Evolutionary conservation across 2,113 vertebrate genomes (phyloP), one percentile per base, ranked within the genome.

Genomic region (Dolichotis patagonum): DNA sequence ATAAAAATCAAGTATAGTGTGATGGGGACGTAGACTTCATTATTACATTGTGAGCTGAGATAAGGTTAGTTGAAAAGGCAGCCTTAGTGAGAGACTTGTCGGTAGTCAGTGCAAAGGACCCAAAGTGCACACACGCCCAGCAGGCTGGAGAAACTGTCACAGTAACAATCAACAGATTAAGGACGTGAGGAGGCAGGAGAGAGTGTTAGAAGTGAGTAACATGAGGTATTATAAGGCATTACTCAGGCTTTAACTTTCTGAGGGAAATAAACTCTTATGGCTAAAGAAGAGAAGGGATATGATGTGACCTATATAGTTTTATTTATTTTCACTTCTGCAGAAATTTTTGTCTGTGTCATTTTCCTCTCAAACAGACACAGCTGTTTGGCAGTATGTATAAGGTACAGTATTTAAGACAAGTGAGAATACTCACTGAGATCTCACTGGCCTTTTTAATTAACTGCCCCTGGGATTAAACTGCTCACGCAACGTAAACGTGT

Each of bases 1-100:
- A 5, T 0, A 24, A 35, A 46, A 14, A n/a, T 22, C 49, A 88
- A 28, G 3, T 32, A 17, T 1, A 5, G 4, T 0, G 17, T 38
- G 2, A 28, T 26, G 13, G 9, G 10, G 32, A 92, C 20, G 16
- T 1, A 75, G 86, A 62, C 17, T 56, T 89, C 20, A 43, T 62
- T 88, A 77, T 85, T 69, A 52, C 73, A 19, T 5, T 28, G 1
- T 13, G 1, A 81, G 2, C 19, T 67, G 28, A 9, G 10, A 24
- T 28, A 88, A n/a, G 8, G 10, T 5, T 87, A 20, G 4, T 84
- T 85, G 30, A 38, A 83, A 90, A 90, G 32, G 0, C n/a, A 58
- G 67, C n/a, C 11, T 24, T 73, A 92, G 14, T 63, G 3, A 56
- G 46, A 28, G 3, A 9, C 26, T 67, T 80, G 32, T 17, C 60